phyloP scores from a whole-genome alignment of 2,797 vertebrate species.

The Champsocephalus gunnari region DNA sequence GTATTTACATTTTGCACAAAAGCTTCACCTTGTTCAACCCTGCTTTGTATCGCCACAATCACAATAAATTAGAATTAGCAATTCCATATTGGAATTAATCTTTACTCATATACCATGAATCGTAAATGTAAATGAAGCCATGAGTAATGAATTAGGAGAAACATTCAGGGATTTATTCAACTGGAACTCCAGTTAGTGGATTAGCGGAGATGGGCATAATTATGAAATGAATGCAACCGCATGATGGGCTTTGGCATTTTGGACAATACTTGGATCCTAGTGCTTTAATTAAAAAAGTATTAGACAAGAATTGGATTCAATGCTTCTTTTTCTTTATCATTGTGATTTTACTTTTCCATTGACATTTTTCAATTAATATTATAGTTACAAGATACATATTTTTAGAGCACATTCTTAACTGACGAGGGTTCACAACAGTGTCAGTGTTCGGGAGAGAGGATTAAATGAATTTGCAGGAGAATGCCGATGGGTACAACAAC shows the following conservation, averaged over 20 bases:
- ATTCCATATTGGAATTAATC: conserved; percentile 50
- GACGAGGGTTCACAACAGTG: conserved; percentile 29
- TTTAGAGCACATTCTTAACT: conserved; percentile 34
- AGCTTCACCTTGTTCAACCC: conserved; percentile 21
- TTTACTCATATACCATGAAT: conserved; percentile 38
- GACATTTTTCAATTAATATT: conserved; percentile 53
- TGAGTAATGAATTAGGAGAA: conserved; percentile 56
- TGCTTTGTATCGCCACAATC: conserved; percentile 21
- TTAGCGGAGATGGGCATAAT: conserved; percentile 70
- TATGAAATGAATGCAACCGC: conserved; percentile 68
- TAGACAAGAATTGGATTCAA: conserved; percentile 38
- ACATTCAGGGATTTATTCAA: conserved; percentile 56
- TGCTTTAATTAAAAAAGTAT: conserved; percentile 55
- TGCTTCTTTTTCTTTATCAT: conserved; percentile 26
- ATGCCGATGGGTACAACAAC: conserved; percentile 41
- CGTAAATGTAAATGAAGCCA: conserved; percentile 54
- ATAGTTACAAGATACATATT: conserved; percentile 40
- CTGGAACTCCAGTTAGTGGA: conserved; percentile 56
- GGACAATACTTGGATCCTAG: conserved; percentile 56
- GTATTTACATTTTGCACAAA: conserved; percentile 21
- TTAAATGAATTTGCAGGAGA: conserved; percentile 53
- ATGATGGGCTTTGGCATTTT: conserved; percentile 65
- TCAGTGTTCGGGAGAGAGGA: conserved; percentile 26
- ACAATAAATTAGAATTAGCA: conserved; percentile 30
- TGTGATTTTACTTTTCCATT: conserved; percentile 32